Conservation (phyloP, 2,113 vertebrate genomes). For the Anolis carolinensis region DNA sequence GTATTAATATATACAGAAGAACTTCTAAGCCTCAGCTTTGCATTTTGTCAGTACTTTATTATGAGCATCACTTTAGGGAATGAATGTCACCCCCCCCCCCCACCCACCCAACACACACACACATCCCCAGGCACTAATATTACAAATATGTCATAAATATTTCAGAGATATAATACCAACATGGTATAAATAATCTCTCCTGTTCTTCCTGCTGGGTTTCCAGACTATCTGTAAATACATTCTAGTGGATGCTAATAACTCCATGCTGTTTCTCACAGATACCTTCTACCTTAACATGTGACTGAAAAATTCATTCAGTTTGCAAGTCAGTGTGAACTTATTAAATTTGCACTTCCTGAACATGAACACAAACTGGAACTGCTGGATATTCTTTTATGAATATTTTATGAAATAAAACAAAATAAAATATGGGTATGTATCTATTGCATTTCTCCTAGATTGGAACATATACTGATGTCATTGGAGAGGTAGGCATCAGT, state of each 20-base stretch:
- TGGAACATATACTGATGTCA: not conserved
- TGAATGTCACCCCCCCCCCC: not conserved
- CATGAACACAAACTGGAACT: too few species aligned
- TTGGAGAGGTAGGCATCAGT: not conserved
- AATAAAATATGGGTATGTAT: not conserved
- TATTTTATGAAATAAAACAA: too few species aligned
- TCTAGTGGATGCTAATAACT: slow-evolving; percentile 7
- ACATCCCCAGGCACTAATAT: not conserved
- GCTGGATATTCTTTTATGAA: too few species aligned
- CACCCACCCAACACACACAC: too few species aligned
- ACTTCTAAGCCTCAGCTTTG: not conserved
- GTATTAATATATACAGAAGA: slow-evolving; percentile 13
- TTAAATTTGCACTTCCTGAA: too few species aligned
- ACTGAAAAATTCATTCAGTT: too few species aligned
- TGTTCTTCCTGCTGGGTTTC: not conserved
- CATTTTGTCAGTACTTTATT: not conserved
- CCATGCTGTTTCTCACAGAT: not conserved
- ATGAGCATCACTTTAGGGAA: not conserved
- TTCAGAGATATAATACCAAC: not conserved
- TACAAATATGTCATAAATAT: not conserved
- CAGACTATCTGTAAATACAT: not conserved
- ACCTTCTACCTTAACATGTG: not conserved
- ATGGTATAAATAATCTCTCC: not conserved
- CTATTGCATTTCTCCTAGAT: not conserved
- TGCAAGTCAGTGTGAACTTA: too few species aligned